phyloP scores from a whole-genome alignment of 2,797 vertebrate genomes.

The Emydoidea blandingii region DNA sequence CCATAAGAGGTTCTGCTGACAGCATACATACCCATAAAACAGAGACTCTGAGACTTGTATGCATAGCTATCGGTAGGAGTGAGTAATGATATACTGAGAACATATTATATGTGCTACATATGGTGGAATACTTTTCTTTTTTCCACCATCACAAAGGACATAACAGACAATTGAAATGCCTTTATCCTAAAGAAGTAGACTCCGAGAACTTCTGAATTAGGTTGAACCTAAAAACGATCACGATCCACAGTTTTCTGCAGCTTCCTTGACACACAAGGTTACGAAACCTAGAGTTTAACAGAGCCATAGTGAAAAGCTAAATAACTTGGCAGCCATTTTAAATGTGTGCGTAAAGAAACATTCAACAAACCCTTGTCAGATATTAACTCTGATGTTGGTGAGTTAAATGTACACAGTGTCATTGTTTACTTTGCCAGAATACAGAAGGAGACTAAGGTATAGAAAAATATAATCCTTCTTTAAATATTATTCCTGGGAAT shows the following conservation, averaged over 20 bases:
- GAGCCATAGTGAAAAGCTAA: slow-evolving; percentile 35
- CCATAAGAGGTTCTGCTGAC: background rate
- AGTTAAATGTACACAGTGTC: slow-evolving; percentile 31
- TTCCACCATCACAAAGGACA: background rate
- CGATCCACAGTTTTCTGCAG: background rate
- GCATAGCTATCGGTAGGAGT: background rate
- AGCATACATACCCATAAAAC: background rate
- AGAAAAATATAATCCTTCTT: slow-evolving; percentile 74
- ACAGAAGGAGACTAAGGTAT: slow-evolving; percentile 68
- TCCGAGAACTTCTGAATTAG: background rate
- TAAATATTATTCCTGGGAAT: slow-evolving; percentile 79
- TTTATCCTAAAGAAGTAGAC: background rate
- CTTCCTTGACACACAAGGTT: slow-evolving; percentile 9
- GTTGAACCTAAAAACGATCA: background rate
- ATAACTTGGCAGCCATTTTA: slow-evolving; percentile 20
- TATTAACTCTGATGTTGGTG: slow-evolving; percentile 39
- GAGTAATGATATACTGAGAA: background rate
- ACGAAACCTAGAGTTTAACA: slow-evolving; percentile 14
- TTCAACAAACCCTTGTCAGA: slow-evolving; percentile 44
- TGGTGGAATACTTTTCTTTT: background rate
- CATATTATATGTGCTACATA: background rate
- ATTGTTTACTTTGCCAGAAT: slow-evolving; percentile 75
- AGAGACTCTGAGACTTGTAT: background rate
- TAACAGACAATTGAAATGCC: background rate
- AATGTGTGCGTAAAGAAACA: slow-evolving; percentile 36